Evolutionary conservation across 2,797 vertebrate species (phyloP), one percentile per base, ranked within the genome.

Genomic region (Halcyon chelicuti): DNA sequence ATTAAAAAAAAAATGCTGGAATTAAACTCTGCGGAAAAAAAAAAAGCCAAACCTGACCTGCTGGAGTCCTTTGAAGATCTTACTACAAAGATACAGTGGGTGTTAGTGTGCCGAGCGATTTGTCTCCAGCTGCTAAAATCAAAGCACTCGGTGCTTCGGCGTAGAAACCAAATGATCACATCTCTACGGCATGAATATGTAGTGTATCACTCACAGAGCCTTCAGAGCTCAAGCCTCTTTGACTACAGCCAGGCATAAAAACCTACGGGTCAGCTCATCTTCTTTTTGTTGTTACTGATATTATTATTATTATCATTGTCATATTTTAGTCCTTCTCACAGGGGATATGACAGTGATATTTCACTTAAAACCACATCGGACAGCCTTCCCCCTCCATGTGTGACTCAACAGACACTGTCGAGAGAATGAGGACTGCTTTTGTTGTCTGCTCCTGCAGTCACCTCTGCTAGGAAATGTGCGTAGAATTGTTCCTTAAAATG

Each of bases 41-140:
- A 72, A 90, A 93, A 86, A 90, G 84, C 37, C 74, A 94, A 80
- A 86, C 49, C 57, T 86, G 94, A 94, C 71, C 79, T 93, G 81
- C 93, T 82, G 89, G 76, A 93, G 66, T 93, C 90, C 85, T 94
- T 94, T 96, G 94, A 96, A 96, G 89, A 86, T 94, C 54, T 86
- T 78, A 67, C 55, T 93, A 66, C 80, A 88, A 81, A 73, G 68
- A 74, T 94, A 60, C 49, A 87, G 83, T 60, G 74, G 16, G 3
- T 91, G 57, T 88, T 94, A 82, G 6, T 79, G 65, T 85, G 60
- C 87, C 93, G 57, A 82, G 74, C 0, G 2, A 75, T 95, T 94
- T 94, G 73, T 96, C 70, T 95, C 87, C 94, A 71, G 87, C 80
- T 94, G 90, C 76, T 93, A 65, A 94, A 96, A 96, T 96, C 93